Evolutionary conservation across 2,888 invertebrate genomes (phyloP), one percentile per base, ranked within the genome.

Genomic region (Plebejus argus): DNA sequence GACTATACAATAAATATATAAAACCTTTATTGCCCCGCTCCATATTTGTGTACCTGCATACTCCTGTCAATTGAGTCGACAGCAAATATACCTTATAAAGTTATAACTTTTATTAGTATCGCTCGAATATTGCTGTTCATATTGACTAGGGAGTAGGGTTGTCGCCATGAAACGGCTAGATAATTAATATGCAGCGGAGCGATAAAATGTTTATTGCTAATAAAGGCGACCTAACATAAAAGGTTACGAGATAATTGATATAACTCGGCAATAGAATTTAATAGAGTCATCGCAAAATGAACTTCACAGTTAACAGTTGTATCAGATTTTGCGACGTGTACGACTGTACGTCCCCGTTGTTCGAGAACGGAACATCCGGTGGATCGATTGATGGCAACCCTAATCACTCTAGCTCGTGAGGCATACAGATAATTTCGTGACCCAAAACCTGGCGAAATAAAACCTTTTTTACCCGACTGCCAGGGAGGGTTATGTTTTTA

Each of bases 1-100:
- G n/a, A n/a, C n/a, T n/a, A n/a, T n/a, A 66, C 15, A 66, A 66
- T 66, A 66, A 66, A 66, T n/a, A n/a, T n/a, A n/a, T 66, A 66
- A 66, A 66, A 66, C 28, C 18, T 66, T 18, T 66, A 66, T 6
- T 28, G 18, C 66, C 28, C 66, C 15, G 66, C 15, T 28, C 28
- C 28, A 66, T 15, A 28, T 66, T 66, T 66, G 28, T 66, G 28
- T 66, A 66, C 66, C 28, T 33, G 66, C 66, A 33, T 33, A 28
- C 23, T 33, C 15, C 66, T 15, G 66, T 18, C 28, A 28, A 66
- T 33, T 53, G 18, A 5, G 18, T 53, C 53, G 18, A 23, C 20
- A 58, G 18, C 20, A 58, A 20, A 61, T 23, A 61, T 53, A 66
- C 28, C 18, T 66, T 66, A 66, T 66, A 66, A 28, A 66, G 23